phyloP scores from a whole-genome alignment of 2,797 vertebrate genomes.

The Urocyon cinereoargenteus region DNA sequence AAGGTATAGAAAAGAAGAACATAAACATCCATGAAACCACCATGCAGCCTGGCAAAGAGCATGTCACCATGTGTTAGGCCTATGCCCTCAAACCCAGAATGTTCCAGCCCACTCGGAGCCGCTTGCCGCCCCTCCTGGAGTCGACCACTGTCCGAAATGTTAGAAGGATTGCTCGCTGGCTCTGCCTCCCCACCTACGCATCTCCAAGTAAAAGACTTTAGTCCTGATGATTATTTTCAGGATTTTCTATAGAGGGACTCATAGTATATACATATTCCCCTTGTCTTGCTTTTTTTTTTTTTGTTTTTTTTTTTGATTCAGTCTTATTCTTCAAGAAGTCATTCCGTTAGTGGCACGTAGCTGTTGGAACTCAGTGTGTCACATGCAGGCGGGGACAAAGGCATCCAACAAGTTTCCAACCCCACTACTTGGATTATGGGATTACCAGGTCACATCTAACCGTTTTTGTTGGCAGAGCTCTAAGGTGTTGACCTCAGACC shows the following conservation, averaged over 20 bases:
- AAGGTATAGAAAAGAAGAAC: not conserved
- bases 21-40: not conserved
- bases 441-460: not conserved
- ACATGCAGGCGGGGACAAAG: not conserved
- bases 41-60: not conserved
- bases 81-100: accelerated
- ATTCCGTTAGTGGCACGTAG: not conserved
- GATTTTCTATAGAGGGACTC: not conserved
- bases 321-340: not conserved
- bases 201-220: not conserved
- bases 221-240: slow-evolving; percentile 34
- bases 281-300: not conserved
- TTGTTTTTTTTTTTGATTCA: not conserved
- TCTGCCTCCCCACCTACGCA: not conserved
- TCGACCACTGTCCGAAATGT: not conserved
- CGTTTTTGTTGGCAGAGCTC: not conserved
- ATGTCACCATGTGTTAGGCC: not conserved
- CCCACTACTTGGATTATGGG: not conserved
- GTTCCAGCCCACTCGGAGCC: not conserved
- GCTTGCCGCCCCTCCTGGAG: not conserved
- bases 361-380: no score
- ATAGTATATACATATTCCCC: not conserved
- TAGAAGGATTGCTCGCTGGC: not conserved
- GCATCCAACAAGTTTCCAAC: not conserved
- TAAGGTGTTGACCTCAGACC: not conserved